Base-by-base conservation (phyloP, 1,140 invertebrate genomes). In the Dendroctonus valens region DNA sequence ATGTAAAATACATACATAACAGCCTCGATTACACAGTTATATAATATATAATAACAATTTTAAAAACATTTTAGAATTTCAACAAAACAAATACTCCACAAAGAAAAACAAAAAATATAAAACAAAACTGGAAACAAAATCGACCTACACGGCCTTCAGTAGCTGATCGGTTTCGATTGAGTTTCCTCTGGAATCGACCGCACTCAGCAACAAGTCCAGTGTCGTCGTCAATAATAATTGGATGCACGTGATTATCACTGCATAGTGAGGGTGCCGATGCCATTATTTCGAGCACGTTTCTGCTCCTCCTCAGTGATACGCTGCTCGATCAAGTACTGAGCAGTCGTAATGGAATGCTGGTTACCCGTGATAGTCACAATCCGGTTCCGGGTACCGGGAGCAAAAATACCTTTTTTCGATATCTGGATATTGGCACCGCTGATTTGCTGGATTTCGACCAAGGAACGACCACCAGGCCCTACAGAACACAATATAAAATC, bases 391-490 rank as follows among this genome's bases (percentile, higher is more conserved):
- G 94, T 97, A 79, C 95, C 94, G 70, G 95, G 94, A 74, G 93
- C 93, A 84, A 94, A 97, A 75, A 93, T 93, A 77, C 95, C 96
- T 84, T 98, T 97, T 86, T 98, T 98, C 72, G 94, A 97, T 81
- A 98, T 97, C 84, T 98, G 95, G 81, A 98, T 95, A 83, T 92
- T 96, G 78, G 95, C 94, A 79, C 94, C 94, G 79, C 92, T 96
- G 79, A 92, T 86, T 81, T 96, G 92, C 84, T 98, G 95, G 81
- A 98, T 95, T 86, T 98, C 95, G 76, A 96, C 91, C 77, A 98
- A 87, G 78, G 92, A 92, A 81, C 94, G 91, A 68, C 96, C 96
- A 77, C 94, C 94, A 73, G 93, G 95, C 81, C 88, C 88, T 88
- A 79, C 41, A 74, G 70, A 62, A 26, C 26, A 26, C 3, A 26